Conservation (phyloP, 2,797 vertebrate genomes). For the Gymnothorax javanicus region DNA sequence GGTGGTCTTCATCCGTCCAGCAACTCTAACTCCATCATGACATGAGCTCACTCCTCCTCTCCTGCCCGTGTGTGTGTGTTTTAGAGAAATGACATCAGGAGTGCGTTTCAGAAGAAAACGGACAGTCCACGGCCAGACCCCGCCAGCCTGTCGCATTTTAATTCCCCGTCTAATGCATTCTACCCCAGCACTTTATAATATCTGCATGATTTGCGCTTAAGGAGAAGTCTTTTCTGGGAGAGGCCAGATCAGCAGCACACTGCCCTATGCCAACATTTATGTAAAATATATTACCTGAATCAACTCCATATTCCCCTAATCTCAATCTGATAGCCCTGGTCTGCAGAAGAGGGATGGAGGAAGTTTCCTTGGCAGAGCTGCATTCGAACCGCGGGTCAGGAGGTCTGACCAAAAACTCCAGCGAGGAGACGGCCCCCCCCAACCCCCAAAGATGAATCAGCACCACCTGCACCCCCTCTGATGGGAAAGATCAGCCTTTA, state of each 20-base stretch:
- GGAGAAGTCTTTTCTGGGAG: background rate
- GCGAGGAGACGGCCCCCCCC: background rate
- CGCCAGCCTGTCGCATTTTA: background rate
- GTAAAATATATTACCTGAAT: background rate
- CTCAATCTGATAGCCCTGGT: background rate
- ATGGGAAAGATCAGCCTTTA: background rate
- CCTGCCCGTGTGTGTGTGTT: background rate
- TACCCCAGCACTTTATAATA: background rate
- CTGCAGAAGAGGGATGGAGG: background rate
- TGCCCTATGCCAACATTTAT: background rate
- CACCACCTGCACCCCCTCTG: background rate
- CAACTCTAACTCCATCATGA: background rate
- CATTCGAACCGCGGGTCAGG: background rate
- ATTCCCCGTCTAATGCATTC: background rate
- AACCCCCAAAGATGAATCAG: too few relatives aligned
- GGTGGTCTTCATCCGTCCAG: background rate
- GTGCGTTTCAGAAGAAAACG: background rate
- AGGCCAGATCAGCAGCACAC: background rate
- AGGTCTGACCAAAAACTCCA: background rate
- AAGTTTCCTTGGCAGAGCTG: background rate
- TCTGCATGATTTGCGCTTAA: too few relatives aligned
- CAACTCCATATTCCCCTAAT: background rate
- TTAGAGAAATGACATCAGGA: slow-evolving; percentile 43
- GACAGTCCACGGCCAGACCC: background rate
- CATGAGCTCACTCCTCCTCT: background rate